Evolutionary conservation across 2,797 vertebrate genomes (phyloP).

Genomic region (Peromyscus aztecus): DNA sequence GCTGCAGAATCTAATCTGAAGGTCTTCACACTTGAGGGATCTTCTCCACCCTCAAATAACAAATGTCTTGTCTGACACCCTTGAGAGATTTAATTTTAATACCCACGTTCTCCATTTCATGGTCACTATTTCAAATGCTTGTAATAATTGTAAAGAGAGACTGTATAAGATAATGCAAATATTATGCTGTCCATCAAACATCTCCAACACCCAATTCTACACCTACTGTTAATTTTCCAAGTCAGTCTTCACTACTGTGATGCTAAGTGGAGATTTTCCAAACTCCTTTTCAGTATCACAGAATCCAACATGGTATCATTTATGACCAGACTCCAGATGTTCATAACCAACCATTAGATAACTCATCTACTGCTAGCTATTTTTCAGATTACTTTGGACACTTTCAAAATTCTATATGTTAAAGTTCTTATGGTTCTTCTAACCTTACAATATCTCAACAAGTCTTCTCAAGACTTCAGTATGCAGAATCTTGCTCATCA

Average conservation of each 20-base stretch:
- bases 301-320: constrained; percentile 14
- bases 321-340: constrained; percentile 8
- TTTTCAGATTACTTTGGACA: neutral
- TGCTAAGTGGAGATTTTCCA: neutral
- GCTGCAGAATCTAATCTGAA: neutral
- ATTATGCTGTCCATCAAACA: neutral
- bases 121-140: neutral
- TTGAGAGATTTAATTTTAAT: neutral
- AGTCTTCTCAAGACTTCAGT: neutral
- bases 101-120: neutral
- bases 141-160: neutral
- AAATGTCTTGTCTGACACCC: neutral
- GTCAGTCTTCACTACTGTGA: neutral
- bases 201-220: neutral
- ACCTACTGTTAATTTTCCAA: neutral
- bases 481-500: neutral
- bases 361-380: neutral
- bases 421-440: neutral
- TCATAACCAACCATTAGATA: constrained; percentile 23
- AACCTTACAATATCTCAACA: neutral
- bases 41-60: neutral
- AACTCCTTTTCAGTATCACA: neutral
- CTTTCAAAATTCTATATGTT: neutral
- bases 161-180: neutral
- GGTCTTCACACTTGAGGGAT: neutral